Evolutionary conservation across 2,113 vertebrate genomes (phyloP), one percentile per base, ranked within the genome.

Genomic region (Dasyornis broadbenti): DNA sequence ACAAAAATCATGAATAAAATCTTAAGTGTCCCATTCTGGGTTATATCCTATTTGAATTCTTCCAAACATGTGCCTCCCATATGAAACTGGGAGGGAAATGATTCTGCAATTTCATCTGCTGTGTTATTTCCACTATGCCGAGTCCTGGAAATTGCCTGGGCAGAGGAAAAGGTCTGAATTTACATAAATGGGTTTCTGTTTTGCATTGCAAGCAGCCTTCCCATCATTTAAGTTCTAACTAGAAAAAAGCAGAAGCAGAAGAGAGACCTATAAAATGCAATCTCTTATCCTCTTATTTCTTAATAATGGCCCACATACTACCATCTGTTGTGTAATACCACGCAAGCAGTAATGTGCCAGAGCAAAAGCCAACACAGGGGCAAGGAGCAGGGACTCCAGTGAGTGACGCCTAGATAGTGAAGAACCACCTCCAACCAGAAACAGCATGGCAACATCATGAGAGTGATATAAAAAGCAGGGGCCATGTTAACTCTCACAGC

Each of bases 121-220:
- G 82, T 73, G 72, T 33, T 88, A 80, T 89, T 95, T 94, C 70
- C 33, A 56, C 45, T 63, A 10, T 54, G 68, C 42, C 77, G 44
- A 78, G 54, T 44, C 50, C 82, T 95, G 82, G 56, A 90, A 96
- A 93, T 93, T 93, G 79, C 60, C n/a, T 68, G 79, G 87, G 63
- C 82, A 73, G 85, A 93, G 15, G 75, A 90, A 92, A 96, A 95
- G 86, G 92, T 95, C 88, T 92, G 90, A 91, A 95, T 96, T 96
- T 92, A 70, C 87, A 94, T 96, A 90, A 95, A 86, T 28, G 42
- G 47, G 66, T 90, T 95, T 91, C 82, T 91, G 59, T 40, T 94
- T 93, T 87, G 59, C 63, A 83, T 70, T 65, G 76, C 3, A 2
- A 42, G n/a, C 60, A 75, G 54, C 59, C 28, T 63, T 93, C 64